Percentiles rank a stretch among this genome's conserved stretches.
Evolutionary conservation across 2,113 vertebrate species (phyloP).

Genomic region (Pomatostomus ruficeps): DNA sequence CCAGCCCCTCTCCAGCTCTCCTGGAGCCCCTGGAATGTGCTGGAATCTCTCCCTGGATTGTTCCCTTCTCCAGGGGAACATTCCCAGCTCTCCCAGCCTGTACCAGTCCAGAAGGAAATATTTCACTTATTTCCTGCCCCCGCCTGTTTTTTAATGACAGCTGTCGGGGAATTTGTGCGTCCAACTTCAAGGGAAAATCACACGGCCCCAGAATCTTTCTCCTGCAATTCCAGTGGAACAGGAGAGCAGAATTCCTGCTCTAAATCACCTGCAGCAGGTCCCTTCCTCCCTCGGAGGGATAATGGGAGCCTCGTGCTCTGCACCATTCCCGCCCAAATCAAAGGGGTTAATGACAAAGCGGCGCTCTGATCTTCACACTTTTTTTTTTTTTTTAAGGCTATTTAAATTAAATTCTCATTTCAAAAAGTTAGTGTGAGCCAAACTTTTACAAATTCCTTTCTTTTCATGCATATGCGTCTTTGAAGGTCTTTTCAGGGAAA

Average conservation of each 20-base stretch:
- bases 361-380: constrained; percentile 31
- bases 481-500: constrained; percentile 41
- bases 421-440: constrained; percentile 24
- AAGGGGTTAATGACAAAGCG: constrained; percentile 63
- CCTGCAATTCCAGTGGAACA: neutral
- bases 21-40: neutral
- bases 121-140: neutral
- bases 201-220: neutral
- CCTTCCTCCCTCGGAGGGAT: neutral
- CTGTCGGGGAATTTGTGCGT: neutral
- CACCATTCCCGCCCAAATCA: constrained; percentile 7
- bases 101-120: neutral
- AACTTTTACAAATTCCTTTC: constrained; percentile 33
- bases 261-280: neutral
- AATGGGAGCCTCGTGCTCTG: neutral
- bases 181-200: neutral
- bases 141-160: neutral
- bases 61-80: neutral
- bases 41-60: neutral
- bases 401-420: constrained; percentile 58
- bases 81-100: accelerated
- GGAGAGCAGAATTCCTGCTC: neutral
- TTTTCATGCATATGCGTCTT: constrained; percentile 24
- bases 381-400: constrained; percentile 37
- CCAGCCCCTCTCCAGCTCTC: neutral